Evolutionary conservation across 2,113 vertebrate species (phyloP), one percentile per base, ranked within the genome.

Genomic region (Epinephelus fuscoguttatus): DNA sequence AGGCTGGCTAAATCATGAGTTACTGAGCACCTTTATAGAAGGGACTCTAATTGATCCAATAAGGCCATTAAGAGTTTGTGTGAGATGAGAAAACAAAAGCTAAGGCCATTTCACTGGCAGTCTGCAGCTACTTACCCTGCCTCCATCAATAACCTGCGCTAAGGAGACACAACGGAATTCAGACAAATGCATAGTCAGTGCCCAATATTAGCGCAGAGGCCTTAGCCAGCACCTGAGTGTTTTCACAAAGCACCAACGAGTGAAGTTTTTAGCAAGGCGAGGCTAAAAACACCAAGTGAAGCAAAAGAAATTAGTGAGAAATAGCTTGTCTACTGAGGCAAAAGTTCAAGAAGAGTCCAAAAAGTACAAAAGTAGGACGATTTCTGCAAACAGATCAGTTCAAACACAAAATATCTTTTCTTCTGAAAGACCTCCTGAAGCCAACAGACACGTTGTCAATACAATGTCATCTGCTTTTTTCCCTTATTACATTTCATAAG

Each of bases 1-100:
- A 89, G 71, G 77, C 87, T 78, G 78, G 78, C 87, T 89, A 90
- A 93, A 91, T 91, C 85, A 83, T 88, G 89, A 91, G 80, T 91
- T 90, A 92, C 76, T 25, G 79, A 88, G 75, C 80, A 85, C 91
- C 84, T 93, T 91, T 90, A 85, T 74, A 74, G 70, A 86, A 76
- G 37, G 63, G 60, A 57, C 75, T 82, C 70, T 91, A 94, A 94
- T 90, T 90, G 87, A 94, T 93, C 88, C 92, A 87, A 92, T 92
- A 85, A 91, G 86, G 57, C 84, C 79, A 91, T 91, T 92, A 89
- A 84, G 79, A 82, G 88, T 87, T 80, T 75, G 79, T 80, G 78
- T 40, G 70, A 85, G 81, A 92, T 73, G 82, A 86, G 85, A 92
- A 94, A 92, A 91, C 84, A 90, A 93, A 88, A 82, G 84, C 84